Conservation (phyloP, 2,888 invertebrate genomes). For the Vesta saturnalis region DNA sequence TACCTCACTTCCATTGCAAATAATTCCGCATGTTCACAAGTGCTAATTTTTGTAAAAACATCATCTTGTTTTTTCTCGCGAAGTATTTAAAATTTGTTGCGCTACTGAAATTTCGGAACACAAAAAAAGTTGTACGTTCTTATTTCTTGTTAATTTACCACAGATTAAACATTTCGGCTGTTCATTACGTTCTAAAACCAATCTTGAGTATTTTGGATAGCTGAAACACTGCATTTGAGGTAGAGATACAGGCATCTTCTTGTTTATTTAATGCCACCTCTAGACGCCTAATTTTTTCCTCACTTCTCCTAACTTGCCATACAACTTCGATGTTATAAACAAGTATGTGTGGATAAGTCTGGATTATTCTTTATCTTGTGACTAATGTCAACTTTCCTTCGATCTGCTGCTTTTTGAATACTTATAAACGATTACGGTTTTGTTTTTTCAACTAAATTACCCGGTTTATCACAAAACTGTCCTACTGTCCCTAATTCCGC, state of each 20-base stretch:
- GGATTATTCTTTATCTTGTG: not conserved
- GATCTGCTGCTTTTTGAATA: too few species aligned
- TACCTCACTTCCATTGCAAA: too few species aligned
- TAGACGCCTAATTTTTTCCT: not conserved
- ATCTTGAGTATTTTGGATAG: not conserved
- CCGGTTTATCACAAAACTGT: not conserved
- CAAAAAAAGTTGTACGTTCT: not conserved
- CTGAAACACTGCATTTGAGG: not conserved
- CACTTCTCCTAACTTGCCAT: not conserved
- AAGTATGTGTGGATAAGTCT: not conserved
- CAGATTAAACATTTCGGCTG: too few species aligned
- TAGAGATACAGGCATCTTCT: not conserved
- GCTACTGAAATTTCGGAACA: not conserved
- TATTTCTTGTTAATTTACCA: too few species aligned
- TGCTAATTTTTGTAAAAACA: too few species aligned
- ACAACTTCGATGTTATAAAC: not conserved
- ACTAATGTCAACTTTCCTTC: not conserved
- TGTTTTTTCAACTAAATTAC: not conserved
- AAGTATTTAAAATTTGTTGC: not conserved
- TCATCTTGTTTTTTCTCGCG: not conserved
- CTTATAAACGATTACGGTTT: not conserved
- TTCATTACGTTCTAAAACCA: not conserved
- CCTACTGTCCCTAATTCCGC: too few species aligned
- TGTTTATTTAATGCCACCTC: not conserved
- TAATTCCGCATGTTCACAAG: not conserved